Evolutionary conservation across 2,888 invertebrate genomes (phyloP).

Genomic region (Caenorhabditis auriculariae): DNA sequence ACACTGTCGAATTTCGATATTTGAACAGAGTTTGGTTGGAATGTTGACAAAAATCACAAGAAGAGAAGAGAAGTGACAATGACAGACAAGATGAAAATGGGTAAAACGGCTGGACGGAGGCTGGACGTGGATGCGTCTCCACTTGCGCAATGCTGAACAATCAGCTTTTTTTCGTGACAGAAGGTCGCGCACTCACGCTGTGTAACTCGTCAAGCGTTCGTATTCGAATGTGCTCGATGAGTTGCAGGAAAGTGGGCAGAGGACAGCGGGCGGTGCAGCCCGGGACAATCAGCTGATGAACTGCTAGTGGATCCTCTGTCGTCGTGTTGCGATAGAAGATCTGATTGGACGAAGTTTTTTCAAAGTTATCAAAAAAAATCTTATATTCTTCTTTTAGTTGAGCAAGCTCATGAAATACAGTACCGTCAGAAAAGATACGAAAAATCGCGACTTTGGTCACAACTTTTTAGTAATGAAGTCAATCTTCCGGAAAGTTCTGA

Average conservation of each 20-base stretch:
- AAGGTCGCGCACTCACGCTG: constrained; percentile 7
- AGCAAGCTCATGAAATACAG: no score
- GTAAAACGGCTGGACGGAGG: neutral
- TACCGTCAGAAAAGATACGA: no score
- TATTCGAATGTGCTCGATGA: constrained; percentile 17
- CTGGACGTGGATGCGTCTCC: no score
- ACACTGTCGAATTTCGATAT: no score
- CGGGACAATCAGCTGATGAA: constrained; percentile 18
- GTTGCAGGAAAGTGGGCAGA: constrained; percentile 15
- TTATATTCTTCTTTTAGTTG: no score
- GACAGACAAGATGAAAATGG: neutral
- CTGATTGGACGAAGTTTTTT: no score
- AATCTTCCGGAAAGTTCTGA: no score
- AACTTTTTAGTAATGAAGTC: no score
- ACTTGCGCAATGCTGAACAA: neutral
- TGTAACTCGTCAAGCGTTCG: constrained; percentile 18
- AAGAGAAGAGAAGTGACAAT: neutral
- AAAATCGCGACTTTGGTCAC: no score
- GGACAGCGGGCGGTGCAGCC: constrained; percentile 23
- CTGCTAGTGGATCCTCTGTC: constrained; percentile 22
- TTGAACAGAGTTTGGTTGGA: no score
- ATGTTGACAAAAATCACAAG: neutral
- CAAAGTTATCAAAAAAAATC: no score
- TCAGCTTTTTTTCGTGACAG: neutral
- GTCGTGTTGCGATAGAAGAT: constrained; percentile 26